phyloP scores from a whole-genome alignment of 2,113 vertebrate genomes.

The Nematolebias whitei region DNA sequence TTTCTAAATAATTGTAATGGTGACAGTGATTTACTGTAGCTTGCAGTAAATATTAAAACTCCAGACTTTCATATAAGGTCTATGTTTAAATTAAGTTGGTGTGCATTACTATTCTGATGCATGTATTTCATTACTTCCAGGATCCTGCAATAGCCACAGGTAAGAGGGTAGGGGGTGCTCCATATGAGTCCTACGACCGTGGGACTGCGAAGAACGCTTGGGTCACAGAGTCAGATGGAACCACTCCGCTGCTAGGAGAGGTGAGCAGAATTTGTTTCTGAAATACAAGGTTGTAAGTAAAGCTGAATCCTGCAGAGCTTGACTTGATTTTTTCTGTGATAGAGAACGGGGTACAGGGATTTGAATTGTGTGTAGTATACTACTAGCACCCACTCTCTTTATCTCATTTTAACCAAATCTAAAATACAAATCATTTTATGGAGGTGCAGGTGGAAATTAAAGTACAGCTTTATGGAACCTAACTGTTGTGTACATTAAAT shows the following conservation, averaged over 20 bases:
- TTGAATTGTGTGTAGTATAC: no score
- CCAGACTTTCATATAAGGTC: not conserved
- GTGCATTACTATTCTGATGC: not conserved
- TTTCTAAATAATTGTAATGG: no score
- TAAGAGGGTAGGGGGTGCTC: conserved; percentile 43
- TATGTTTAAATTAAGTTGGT: not conserved
- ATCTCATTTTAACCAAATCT: no score
- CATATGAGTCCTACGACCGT: conserved; percentile 79
- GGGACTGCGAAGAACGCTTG: conserved; percentile 81
- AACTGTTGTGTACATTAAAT: no score
- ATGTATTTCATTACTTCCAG: conserved; percentile 62
- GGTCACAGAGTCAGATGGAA: conserved; percentile 85
- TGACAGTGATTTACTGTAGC: not conserved
- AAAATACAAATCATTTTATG: no score
- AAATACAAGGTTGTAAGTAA: no score
- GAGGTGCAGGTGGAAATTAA: no score
- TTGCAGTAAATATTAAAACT: not conserved
- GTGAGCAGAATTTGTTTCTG: conserved; percentile 76
- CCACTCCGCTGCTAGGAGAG: conserved; percentile 85
- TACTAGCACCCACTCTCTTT: no score
- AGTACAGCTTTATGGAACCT: no score
- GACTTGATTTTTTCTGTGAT: no score
- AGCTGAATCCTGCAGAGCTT: no score
- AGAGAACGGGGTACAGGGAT: no score
- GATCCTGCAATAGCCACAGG: conserved; percentile 87